Base-by-base conservation (phyloP, 2,797 vertebrate genomes). In the Eremophila alpestris region DNA sequence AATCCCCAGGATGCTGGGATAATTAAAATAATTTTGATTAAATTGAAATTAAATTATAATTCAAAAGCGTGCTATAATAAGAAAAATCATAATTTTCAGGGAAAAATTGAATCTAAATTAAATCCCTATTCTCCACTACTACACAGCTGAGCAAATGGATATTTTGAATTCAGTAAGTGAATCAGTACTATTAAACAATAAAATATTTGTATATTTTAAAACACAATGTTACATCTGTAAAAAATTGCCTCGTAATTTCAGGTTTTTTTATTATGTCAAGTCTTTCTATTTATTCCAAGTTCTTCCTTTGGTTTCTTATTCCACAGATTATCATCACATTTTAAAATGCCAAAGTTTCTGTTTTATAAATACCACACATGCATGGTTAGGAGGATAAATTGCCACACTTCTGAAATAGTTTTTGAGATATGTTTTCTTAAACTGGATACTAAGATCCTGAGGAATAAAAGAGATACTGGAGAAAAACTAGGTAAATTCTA, bases 181-280 rank as follows among this genome's bases (percentile, higher is more conserved):
- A 83, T 80, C 83, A 83, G 48, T 70, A 76, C 55, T 71, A 93
- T 81, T 5, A 79, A 88, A 87, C 1, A 89, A 76, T 10, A 40
- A 58, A n/a, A 41, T 71, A 87, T 67, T 94, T 90, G 30, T 73
- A 40, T 73, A 68, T 36, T 52, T 83, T 45, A 76, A 11, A 70
- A 23, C 16, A 60, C 9, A 41, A 2, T 23, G 43, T n/a, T 43
- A 23, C 30, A 70, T 21, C 24, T 62, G 38, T 62, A 68, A 95
- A 94, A 87, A 95, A 89, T 78, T 48, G 1, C 56, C 78, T 93
- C 87, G 89, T 90, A 77, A 90, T 91, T 96, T 84, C 13, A 68
- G 24, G 55, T 74, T 86, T 94, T 73, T 83, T 94, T 83, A 80
- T 85, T 94, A 65, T 78, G 40, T 59, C 65, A 74, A 75, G 69